phyloP scores from a whole-genome alignment of 2,888 invertebrate genomes.

The Drosophila bunnanda region DNA sequence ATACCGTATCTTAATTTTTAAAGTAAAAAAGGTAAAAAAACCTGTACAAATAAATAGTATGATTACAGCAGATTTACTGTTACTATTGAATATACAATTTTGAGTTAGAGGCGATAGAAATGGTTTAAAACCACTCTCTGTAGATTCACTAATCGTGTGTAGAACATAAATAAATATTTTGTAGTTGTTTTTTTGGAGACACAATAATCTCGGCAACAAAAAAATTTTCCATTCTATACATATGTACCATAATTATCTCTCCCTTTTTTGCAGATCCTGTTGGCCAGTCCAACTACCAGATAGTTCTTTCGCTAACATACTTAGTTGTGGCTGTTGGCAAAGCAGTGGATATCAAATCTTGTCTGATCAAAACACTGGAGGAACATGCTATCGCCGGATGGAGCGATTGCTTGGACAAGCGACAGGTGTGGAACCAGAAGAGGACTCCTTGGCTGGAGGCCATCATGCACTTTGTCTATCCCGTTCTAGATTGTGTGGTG shows the following conservation, averaged over 20 bases:
- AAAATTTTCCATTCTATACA: too few relatives aligned
- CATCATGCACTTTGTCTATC: conserved; percentile 88
- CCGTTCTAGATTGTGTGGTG: conserved; percentile 88
- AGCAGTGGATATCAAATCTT: conserved; percentile 87
- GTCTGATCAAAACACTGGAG: conserved; percentile 88
- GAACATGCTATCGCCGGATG: conserved; percentile 86
- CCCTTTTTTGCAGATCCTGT: conserved; percentile 80
- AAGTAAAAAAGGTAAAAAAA: too few relatives aligned
- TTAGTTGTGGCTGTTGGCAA: conserved; percentile 88
- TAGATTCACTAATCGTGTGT: too few relatives aligned
- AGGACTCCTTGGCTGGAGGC: conserved; percentile 92
- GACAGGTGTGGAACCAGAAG: conserved; percentile 94
- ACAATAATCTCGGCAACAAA: too few relatives aligned
- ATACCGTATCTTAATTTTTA: too few relatives aligned
- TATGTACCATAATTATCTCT: neutral
- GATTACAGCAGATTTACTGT: too few relatives aligned
- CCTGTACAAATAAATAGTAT: too few relatives aligned
- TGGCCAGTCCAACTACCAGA: conserved; percentile 86
- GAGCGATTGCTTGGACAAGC: conserved; percentile 90
- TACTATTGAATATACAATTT: too few relatives aligned
- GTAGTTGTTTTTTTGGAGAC: too few relatives aligned
- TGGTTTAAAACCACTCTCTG: too few relatives aligned
- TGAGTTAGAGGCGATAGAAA: too few relatives aligned
- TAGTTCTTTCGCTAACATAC: conserved; percentile 88
- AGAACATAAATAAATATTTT: too few relatives aligned